phyloP scores from a whole-genome alignment of 2,888 invertebrate species.

The Drosophila mercatorum region DNA sequence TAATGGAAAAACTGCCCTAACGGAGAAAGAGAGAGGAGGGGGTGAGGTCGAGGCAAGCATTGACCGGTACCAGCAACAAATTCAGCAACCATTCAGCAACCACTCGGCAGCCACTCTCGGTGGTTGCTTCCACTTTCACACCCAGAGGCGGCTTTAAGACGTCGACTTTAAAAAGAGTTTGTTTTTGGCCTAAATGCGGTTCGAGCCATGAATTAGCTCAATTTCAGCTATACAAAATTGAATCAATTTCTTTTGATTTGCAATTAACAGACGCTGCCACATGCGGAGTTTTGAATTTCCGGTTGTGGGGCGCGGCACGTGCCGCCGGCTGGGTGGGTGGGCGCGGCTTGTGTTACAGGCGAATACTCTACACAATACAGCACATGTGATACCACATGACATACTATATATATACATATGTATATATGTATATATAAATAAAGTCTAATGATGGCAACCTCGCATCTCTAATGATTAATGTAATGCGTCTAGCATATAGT shows the following conservation, averaged over 20 bases:
- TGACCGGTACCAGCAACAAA: slow-evolving; percentile 9
- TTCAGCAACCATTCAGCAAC: slow-evolving; percentile 7
- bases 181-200: slow-evolving; percentile 23
- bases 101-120: slow-evolving; percentile 24
- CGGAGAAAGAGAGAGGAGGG: not conserved
- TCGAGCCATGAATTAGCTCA: slow-evolving; percentile 55
- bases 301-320: slow-evolving; percentile 65
- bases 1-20: slow-evolving; percentile 69
- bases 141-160: slow-evolving; percentile 47
- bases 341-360: slow-evolving; percentile 53
- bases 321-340: slow-evolving; percentile 32
- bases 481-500: slow-evolving; percentile 49
- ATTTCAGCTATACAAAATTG: slow-evolving; percentile 42
- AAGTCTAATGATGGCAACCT: slow-evolving; percentile 53
- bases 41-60: not conserved
- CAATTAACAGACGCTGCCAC: slow-evolving; percentile 61
- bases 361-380: not conserved
- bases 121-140: slow-evolving; percentile 68
- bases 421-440: no score
- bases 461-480: slow-evolving; percentile 60
- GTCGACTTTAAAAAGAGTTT: slow-evolving; percentile 46
- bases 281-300: slow-evolving; percentile 70
- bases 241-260: slow-evolving; percentile 65
- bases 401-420: slow-evolving; percentile 11
- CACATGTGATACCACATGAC: slow-evolving; percentile 21